phyloP scores from a whole-genome alignment of 2,797 vertebrate genomes.

The Pangasius macronema region DNA sequence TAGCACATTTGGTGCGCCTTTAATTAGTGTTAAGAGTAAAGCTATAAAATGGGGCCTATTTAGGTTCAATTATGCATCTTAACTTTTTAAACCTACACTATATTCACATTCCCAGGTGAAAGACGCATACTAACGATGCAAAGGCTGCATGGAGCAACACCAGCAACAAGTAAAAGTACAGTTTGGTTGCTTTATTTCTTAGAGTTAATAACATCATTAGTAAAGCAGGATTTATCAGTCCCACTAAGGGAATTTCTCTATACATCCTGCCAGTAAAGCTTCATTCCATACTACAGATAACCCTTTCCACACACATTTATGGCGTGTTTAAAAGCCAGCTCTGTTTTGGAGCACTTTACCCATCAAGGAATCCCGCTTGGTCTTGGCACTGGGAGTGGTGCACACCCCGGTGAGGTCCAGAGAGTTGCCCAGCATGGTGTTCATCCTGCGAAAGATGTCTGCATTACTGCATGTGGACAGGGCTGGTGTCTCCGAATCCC shows the following conservation, averaged over 20 bases:
- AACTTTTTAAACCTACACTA: background rate
- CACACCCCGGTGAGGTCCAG: conserved; percentile 95
- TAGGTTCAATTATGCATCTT: background rate
- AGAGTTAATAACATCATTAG: background rate
- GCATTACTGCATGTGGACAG: conserved; percentile 96
- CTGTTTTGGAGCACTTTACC: conserved; percentile 71
- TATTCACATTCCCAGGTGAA: background rate
- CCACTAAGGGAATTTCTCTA: no score
- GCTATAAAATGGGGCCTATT: background rate
- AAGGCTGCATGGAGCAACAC: background rate
- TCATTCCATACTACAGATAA: background rate
- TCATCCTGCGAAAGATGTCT: conserved; percentile 93
- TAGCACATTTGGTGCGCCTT: background rate
- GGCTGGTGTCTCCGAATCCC: conserved; percentile 84
- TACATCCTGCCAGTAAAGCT: background rate
- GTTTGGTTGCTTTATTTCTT: background rate
- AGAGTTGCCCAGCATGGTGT: conserved; percentile 94
- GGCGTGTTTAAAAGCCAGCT: no score
- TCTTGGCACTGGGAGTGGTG: conserved; percentile 86
- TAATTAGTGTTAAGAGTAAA: background rate
- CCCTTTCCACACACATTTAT: background rate
- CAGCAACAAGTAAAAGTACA: background rate
- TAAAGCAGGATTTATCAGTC: background rate
- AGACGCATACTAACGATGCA: background rate
- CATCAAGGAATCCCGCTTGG: conserved; percentile 79